These are phyloP conservation scores for Clitarchus hookeri DNA, from an alignment of 2,888 invertebrate species.

Conservation along the genomic window DNA sequence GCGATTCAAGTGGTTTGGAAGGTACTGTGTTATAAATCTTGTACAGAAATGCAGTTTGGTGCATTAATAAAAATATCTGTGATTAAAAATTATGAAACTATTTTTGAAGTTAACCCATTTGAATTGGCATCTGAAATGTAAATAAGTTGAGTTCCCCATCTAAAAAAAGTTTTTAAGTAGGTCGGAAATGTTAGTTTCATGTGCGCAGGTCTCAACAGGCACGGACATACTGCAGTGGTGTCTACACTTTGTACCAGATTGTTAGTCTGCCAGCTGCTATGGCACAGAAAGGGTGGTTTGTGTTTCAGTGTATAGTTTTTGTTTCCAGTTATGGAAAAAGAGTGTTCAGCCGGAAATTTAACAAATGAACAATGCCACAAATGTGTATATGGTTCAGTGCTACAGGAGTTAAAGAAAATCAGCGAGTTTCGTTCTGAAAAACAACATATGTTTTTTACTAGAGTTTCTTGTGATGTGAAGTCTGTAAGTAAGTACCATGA, in stretches of 20 bases:
- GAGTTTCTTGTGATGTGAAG: constrained; percentile 6
- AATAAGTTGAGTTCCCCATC: neutral
- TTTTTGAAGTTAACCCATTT: neutral
- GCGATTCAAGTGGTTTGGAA: neutral
- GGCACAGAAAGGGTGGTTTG: neutral
- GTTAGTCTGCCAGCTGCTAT: constrained; percentile 12
- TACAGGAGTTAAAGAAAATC: neutral
- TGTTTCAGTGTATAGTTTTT: neutral
- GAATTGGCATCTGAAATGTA: neutral
- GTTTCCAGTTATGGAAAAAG: neutral
- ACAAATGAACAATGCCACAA: constrained; percentile 17
- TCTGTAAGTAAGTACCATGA: neutral
- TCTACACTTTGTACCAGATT: neutral
- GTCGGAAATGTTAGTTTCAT: neutral
- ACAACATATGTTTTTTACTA: neutral
- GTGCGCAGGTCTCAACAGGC: neutral
- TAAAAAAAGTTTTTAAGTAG: neutral
- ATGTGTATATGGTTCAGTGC: constrained; percentile 8
- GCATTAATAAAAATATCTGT: neutral
- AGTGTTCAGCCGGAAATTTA: neutral
- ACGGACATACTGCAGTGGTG: neutral
- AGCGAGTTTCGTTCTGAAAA: neutral
- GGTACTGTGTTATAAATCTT: neutral
- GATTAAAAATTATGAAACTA: neutral
- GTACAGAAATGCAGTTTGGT: neutral